Conservation (phyloP, 2,797 vertebrate species). For the Peromyscus nudipes region DNA sequence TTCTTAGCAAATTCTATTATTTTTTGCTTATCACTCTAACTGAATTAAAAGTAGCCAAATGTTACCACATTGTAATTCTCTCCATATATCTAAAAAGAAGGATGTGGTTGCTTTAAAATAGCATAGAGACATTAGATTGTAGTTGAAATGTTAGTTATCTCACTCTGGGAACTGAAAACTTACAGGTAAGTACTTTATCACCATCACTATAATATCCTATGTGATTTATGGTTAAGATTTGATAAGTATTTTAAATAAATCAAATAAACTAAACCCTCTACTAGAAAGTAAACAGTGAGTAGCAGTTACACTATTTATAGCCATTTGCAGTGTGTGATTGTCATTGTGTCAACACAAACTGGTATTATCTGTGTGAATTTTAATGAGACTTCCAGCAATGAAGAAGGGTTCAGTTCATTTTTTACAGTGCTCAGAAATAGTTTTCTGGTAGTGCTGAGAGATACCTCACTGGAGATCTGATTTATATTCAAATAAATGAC, state of each 20-base stretch:
- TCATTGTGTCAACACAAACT: slow-evolving; percentile 29
- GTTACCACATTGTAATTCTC: not conserved
- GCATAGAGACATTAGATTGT: not conserved
- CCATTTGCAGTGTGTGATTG: not conserved
- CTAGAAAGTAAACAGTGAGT: slow-evolving; percentile 25
- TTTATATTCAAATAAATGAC: slow-evolving; percentile 72
- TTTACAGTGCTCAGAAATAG: slow-evolving; percentile 35
- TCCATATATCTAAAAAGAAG: not conserved
- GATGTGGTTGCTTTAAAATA: not conserved
- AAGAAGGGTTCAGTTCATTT: not conserved
- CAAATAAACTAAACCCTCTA: slow-evolving; percentile 18
- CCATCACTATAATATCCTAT: not conserved
- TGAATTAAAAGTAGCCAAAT: not conserved
- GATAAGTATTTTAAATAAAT: slow-evolving; percentile 16
- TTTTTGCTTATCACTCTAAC: not conserved
- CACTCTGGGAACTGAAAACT: not conserved
- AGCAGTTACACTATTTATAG: not conserved
- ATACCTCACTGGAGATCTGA: slow-evolving; percentile 50
- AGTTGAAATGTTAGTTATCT: not conserved
- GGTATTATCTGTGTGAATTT: slow-evolving; percentile 27
- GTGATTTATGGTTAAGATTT: not conserved
- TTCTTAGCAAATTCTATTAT: not conserved
- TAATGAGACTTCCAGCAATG: slow-evolving; percentile 20
- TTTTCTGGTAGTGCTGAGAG: not conserved
- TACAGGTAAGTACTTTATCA: not conserved